Percentiles rank a stretch among this genome's conserved stretches.
phyloP scores from a whole-genome alignment of 2,888 invertebrate genomes.

The Brassicogethes aeneus region DNA sequence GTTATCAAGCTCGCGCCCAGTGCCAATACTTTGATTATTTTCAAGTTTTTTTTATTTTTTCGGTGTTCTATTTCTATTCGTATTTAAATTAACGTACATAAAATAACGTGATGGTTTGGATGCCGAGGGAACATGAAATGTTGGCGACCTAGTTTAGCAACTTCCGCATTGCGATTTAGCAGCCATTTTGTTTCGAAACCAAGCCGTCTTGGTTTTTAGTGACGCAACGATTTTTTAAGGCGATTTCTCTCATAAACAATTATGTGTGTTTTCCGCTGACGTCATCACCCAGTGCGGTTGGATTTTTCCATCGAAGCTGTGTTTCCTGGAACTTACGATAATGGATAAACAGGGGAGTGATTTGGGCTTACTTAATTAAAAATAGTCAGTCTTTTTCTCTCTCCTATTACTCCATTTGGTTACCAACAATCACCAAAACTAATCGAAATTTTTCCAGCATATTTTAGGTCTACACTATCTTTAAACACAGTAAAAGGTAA shows the following conservation, averaged over 20 bases:
- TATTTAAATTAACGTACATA: too few species aligned
- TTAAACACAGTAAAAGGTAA: too few species aligned
- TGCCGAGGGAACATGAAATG: conserved; percentile 6
- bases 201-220: too few species aligned
- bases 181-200: conserved; percentile 36
- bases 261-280: not conserved
- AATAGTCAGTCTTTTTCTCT: conserved; percentile 37
- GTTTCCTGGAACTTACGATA: too few species aligned
- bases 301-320: not conserved
- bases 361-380: conserved; percentile 30
- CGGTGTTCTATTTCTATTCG: too few species aligned
- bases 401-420: conserved; percentile 34
- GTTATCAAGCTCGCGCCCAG: too few species aligned
- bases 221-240: too few species aligned
- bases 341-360: conserved; percentile 35
- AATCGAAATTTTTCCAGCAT: too few species aligned
- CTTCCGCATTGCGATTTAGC: conserved; percentile 42
- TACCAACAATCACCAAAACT: conserved; percentile 1
- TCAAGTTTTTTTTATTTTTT: conserved; percentile 1
- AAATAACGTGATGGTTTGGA: not conserved
- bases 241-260: too few species aligned
- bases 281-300: not conserved
- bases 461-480: too few species aligned
- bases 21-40: too few species aligned
- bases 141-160: conserved; percentile 41